Evolutionary conservation across 2,888 invertebrate species (phyloP), one percentile per base, ranked within the genome.

Genomic region (Dermolepida albohirtum): DNA sequence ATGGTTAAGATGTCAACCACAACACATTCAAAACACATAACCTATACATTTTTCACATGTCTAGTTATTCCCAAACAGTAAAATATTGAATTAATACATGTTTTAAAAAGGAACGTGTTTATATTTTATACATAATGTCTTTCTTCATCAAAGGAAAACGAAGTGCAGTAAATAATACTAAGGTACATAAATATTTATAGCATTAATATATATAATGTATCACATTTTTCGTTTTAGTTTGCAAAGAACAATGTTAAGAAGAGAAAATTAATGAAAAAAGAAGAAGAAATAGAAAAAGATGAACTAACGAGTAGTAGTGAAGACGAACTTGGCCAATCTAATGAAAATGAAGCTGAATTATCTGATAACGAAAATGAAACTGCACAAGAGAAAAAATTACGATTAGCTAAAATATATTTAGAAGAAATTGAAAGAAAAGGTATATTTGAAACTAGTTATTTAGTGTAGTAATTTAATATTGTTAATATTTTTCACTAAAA

Each of bases 341-440:
- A 44, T 14, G 34, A 44, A 10, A 65, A 78, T 76, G 82, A 81
- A 64, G 81, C 81, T 16, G 80, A 78, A 27, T 79, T 79, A 67
- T 83, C 83, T 0, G 89, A 89, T 73, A 90, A 90, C 75, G 90
- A 90, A 72, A 85, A 88, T 72, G 94, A 96, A 82, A 96, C 95
- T 0, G 90, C 92, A 0, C 96, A 97, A 80, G 95, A 97, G 78
- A 97, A 97, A 80, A 92, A 94, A 74, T 80, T 97, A 55, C 88
- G 96, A 50, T 83, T 97, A 70, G 96, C 97, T 0, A 97, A 97
- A 80, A 89, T 93, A 79, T 96, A 96, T 82, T 85, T 98, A 40
- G 87, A 92, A 77, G 93, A 96, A 85, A 92, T 97, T 50, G 92
- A 93, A 82, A 89, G 88, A 78, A 91, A 94, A 85, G 88, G 88